These are phyloP conservation scores for Sebastes fasciatus DNA, from an alignment of 2,113 vertebrate genomes.

Conservation along the genomic window DNA sequence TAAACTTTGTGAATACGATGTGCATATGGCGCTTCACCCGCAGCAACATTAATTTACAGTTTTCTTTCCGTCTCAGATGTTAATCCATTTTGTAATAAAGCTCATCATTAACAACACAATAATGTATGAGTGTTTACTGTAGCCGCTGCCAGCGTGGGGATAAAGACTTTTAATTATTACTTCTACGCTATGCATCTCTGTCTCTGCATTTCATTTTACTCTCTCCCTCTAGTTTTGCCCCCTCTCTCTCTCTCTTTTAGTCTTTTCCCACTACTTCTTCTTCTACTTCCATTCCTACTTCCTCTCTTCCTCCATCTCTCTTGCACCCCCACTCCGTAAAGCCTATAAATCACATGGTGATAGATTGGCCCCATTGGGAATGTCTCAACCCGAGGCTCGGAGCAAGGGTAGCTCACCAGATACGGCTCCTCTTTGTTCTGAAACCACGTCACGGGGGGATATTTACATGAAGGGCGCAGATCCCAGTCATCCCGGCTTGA, in stretches of 20 bases:
- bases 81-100: conserved; percentile 37
- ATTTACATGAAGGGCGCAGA: conserved; percentile 76
- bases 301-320: background rate
- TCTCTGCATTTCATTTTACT: background rate
- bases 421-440: conserved; percentile 64
- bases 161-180: background rate
- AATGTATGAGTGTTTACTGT: conserved; percentile 20
- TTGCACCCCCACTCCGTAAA: conserved; percentile 22
- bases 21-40: background rate
- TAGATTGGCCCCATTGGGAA: conserved; percentile 73
- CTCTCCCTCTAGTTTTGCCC: background rate
- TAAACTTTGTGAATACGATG: background rate
- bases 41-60: background rate
- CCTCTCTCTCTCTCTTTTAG: background rate
- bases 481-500: conserved; percentile 51
- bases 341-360: conserved; percentile 77
- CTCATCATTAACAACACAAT: conserved; percentile 12
- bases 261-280: background rate
- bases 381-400: conserved; percentile 57
- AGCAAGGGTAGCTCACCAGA: conserved; percentile 69
- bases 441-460: conserved; percentile 55
- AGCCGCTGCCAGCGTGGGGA: background rate
- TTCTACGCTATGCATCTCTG: background rate
- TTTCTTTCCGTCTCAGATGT: background rate
- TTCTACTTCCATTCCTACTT: background rate